Evolutionary conservation across 2,888 invertebrate species (phyloP), one percentile per base, ranked within the genome.

Genomic region (Nomada fucata): DNA sequence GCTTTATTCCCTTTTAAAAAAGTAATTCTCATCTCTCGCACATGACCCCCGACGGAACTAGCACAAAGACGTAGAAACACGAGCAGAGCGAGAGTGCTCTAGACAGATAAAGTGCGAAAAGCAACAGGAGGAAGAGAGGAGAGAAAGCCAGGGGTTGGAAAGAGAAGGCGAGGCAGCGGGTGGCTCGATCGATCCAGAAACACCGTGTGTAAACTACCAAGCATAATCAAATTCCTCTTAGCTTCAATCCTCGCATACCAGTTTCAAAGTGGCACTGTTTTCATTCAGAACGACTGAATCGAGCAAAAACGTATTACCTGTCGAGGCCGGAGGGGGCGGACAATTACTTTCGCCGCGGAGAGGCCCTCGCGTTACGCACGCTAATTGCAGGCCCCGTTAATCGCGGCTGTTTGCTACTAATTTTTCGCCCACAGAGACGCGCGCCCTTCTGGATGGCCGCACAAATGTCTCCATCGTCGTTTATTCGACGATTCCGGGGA

Each of bases 211-310:
- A 88, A 88, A 88, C 88, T 87, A 86, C 83, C 86, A 80, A 88
- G 86, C 88, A 88, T 88, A 88, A 88, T 88, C 86, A 88, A 88
- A 88, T 88, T 86, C 86, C 85, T 88, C 84, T 88, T 86, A 85
- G 77, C 85, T 78, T 69, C 76, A 79, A 82, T 79, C 84, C 69
- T 57, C 75, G 77, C 78, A 65, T 77, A 76, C 74, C 79, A 44
- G 76, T 79, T 74, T 72, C 82, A 76, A 86, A 84, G 75, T 82
- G 75, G 63, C 74, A 78, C 87, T 87, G 86, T 86, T 86, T 87
- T 87, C 86, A 86, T 87, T 87, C 73, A 55, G 36, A 47, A 60
- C 72, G 69, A 44, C 59, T 69, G 74, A 87, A 85, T 86, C 67
- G 42, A 29, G 57, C 20, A 68, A 85, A 82, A 85, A 79, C 64